Conservation (phyloP, 1,140 invertebrate genomes). For the Rhynchophorus ferrugineus region DNA sequence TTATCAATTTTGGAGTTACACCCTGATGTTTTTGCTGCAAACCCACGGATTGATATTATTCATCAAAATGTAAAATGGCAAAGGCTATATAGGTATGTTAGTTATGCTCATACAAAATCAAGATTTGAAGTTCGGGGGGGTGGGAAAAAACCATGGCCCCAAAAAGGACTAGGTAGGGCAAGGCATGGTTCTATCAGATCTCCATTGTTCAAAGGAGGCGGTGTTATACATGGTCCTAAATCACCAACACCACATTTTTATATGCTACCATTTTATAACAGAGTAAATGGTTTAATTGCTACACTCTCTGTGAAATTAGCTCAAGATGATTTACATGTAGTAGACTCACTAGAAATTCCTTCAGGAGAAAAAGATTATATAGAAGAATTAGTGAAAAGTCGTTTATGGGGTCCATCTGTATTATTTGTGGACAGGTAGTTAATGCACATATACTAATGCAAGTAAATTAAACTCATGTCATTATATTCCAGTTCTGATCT, state of each 20-base stretch:
- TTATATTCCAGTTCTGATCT: conserved; percentile 64
- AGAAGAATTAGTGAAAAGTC: conserved; percentile 66
- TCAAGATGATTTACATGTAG: conserved; percentile 91
- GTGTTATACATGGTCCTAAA: conserved; percentile 78
- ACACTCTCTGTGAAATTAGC: conserved; percentile 85
- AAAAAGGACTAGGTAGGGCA: conserved; percentile 82
- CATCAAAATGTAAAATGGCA: conserved; percentile 88
- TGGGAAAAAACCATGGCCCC: conserved; percentile 88
- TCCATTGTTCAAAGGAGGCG: conserved; percentile 76
- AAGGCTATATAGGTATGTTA: conserved; percentile 69
- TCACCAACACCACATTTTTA: conserved; percentile 84
- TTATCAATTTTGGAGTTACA: conserved; percentile 80
- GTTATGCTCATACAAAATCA: conserved; percentile 63
- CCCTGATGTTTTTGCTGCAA: conserved; percentile 74
- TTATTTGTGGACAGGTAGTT: conserved; percentile 83
- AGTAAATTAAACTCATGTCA: conserved; percentile 6
- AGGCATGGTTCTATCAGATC: conserved; percentile 87
- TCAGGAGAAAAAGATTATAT: conserved; percentile 74
- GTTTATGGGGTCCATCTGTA: conserved; percentile 94
- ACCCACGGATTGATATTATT: conserved; percentile 83
- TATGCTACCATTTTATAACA: conserved; percentile 73
- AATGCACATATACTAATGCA: background rate
- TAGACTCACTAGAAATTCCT: conserved; percentile 80
- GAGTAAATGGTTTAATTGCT: conserved; percentile 73
- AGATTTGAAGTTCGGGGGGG: conserved; percentile 81